Conservation (phyloP, 37 sponge, comb jelly and placozoan species). For the Diacarnus erythraeanus region DNA sequence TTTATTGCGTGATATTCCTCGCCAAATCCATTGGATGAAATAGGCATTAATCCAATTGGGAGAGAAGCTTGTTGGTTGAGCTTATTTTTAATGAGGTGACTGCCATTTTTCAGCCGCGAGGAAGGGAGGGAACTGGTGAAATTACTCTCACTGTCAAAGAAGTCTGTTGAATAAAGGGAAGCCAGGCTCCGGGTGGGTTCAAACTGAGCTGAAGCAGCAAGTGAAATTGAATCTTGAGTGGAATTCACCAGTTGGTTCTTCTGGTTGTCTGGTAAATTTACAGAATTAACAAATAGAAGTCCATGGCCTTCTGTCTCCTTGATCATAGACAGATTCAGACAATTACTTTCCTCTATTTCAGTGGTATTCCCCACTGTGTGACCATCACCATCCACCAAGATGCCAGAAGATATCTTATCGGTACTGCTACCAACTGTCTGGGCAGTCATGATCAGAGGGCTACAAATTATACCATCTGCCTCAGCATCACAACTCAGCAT, state of each 20-base stretch:
- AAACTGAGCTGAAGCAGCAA: neutral
- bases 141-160: neutral
- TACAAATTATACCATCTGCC: neutral
- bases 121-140: conserved; percentile 3
- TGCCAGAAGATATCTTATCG: too few relatives aligned
- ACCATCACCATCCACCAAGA: too few relatives aligned
- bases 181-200: conserved; percentile 4
- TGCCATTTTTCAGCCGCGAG: neutral
- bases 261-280: neutral
- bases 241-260: neutral
- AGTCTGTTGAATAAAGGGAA: conserved; percentile 6
- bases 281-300: neutral
- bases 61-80: neutral
- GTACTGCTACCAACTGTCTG: neutral
- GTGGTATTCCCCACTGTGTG: too few relatives aligned
- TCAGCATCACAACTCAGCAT: neutral
- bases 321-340: too few relatives aligned
- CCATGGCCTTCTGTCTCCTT: too few relatives aligned
- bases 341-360: too few relatives aligned
- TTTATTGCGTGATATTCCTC: neutral
- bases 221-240: neutral
- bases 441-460: neutral
- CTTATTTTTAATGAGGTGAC: neutral
- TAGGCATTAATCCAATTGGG: neutral
- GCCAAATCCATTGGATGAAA: neutral